Evolutionary conservation across 2,113 vertebrate species (phyloP).

Genomic region (Hucho hucho): DNA sequence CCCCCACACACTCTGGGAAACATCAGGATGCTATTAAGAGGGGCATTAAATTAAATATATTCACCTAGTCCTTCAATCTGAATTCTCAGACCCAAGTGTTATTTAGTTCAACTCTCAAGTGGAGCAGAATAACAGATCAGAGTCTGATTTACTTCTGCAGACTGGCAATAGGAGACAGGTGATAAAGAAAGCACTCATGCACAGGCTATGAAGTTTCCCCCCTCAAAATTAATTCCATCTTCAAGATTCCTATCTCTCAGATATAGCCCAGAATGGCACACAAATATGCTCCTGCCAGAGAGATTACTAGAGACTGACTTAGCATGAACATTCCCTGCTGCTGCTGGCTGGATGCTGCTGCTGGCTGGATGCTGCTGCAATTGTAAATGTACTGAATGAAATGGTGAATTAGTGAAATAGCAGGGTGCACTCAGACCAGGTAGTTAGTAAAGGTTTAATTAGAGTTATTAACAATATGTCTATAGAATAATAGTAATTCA

Average conservation of each 20-base stretch:
- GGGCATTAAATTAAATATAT: slow-evolving; percentile 91
- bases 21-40: slow-evolving; percentile 84
- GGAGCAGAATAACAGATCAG: slow-evolving; percentile 87
- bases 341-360: background rate
- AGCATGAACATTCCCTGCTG: slow-evolving; percentile 69
- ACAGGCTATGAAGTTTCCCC: slow-evolving; percentile 88
- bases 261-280: slow-evolving; percentile 91
- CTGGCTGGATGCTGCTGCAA: background rate
- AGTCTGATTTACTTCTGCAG: slow-evolving; percentile 77
- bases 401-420: background rate
- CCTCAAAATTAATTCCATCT: slow-evolving; percentile 95
- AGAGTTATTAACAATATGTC: too few species aligned
- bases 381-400: background rate
- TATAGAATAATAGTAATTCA: too few species aligned
- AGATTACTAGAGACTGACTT: slow-evolving; percentile 86
- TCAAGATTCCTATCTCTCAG: slow-evolving; percentile 89
- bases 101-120: slow-evolving; percentile 90
- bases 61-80: slow-evolving; percentile 87
- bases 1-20: slow-evolving; percentile 45
- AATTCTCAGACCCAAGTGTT: slow-evolving; percentile 85
- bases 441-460: too few species aligned
- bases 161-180: slow-evolving; percentile 90
- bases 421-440: background rate
- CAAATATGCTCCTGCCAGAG: slow-evolving; percentile 84
- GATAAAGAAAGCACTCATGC: slow-evolving; percentile 90